These are phyloP conservation scores for Coturnix japonica DNA, from an alignment of 2,113 vertebrate genomes.

Conservation along the genomic window DNA sequence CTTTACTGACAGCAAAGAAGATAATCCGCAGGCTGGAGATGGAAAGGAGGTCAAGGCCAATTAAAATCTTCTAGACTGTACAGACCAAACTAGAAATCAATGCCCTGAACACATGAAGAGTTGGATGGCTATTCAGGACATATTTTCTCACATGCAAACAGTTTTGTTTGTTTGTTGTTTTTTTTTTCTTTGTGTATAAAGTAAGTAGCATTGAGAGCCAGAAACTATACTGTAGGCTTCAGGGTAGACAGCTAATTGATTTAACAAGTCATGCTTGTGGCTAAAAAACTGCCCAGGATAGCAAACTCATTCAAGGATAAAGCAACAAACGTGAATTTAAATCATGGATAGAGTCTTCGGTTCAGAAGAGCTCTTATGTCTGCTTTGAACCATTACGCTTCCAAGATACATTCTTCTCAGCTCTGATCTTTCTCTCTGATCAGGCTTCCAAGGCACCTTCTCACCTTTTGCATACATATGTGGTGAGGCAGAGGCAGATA, in stretches of 20 bases:
- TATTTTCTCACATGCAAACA: neutral
- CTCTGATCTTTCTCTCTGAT: neutral
- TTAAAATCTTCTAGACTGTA: neutral
- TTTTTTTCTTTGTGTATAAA: conserved; percentile 18
- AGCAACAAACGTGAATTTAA: neutral
- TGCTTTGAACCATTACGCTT: neutral
- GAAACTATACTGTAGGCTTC: neutral
- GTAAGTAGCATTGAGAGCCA: neutral
- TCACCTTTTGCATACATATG: fast-evolving
- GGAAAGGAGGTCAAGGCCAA: neutral
- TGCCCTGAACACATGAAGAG: neutral
- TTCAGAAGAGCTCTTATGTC: neutral
- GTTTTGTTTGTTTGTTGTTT: neutral
- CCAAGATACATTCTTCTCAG: neutral
- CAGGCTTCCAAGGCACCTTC: neutral
- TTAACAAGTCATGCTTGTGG: neutral
- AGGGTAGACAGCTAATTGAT: neutral
- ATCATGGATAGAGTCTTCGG: neutral
- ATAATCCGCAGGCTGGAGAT: neutral
- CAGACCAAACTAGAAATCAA: neutral
- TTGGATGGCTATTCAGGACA: neutral
- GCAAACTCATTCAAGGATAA: neutral
- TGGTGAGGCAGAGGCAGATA: neutral
- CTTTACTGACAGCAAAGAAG: neutral
- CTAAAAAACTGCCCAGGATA: neutral